phyloP scores from a whole-genome alignment of 2,797 vertebrate species.

The Chaenodraco wilsoni region DNA sequence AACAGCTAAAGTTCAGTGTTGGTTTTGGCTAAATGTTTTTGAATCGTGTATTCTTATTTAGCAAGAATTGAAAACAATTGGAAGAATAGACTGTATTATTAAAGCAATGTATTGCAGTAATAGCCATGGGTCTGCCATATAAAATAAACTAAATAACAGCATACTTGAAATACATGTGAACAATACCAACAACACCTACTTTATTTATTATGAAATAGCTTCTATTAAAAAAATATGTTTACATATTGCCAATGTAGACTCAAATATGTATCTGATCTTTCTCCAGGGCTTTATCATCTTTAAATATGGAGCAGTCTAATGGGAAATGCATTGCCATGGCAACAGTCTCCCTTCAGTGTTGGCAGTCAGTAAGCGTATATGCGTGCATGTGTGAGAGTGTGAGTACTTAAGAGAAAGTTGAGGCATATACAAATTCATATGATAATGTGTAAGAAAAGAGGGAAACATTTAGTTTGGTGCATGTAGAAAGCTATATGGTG shows the following conservation, averaged over 20 bases:
- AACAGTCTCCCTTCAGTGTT: constrained; percentile 57
- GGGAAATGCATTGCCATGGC: constrained; percentile 62
- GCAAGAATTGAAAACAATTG: too few species aligned
- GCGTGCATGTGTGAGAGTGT: constrained; percentile 12
- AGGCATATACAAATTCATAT: constrained; percentile 15
- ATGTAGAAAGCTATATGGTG: not conserved
- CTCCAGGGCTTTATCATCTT: constrained; percentile 12
- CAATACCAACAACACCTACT: not conserved
- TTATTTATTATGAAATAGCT: not conserved
- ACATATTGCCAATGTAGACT: not conserved
- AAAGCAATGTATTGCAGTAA: too few species aligned
- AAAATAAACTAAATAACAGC: not conserved
- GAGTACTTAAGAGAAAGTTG: constrained; percentile 3
- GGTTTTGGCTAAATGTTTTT: too few species aligned
- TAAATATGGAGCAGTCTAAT: constrained; percentile 13
- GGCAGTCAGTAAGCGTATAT: constrained; percentile 27
- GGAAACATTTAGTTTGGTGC: not conserved
- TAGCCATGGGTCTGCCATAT: not conserved
- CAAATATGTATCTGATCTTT: not conserved
- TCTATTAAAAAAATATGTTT: not conserved
- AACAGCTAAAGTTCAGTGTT: too few species aligned
- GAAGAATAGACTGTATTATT: too few species aligned
- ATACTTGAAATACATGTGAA: too few species aligned
- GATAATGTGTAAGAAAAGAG: constrained; percentile 4
- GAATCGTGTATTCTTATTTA: too few species aligned